Conservation (phyloP, 2,797 vertebrate genomes). For the Coilia nasus region DNA sequence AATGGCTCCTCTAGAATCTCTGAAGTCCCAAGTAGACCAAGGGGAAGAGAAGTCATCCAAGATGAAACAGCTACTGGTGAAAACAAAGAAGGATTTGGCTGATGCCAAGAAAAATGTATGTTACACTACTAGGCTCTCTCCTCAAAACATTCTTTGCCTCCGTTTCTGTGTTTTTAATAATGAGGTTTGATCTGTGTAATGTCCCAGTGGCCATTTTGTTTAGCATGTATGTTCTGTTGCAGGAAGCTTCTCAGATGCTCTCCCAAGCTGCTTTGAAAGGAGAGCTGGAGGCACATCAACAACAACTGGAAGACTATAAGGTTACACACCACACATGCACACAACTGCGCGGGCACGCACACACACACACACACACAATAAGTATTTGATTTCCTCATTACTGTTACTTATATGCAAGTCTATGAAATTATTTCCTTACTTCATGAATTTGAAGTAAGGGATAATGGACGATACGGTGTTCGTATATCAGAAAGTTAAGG, state of each 20-base stretch:
- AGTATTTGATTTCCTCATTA: too few species aligned
- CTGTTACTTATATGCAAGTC: too few species aligned
- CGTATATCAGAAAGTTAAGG: too few species aligned
- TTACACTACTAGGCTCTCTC: constrained; percentile 36
- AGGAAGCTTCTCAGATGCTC: constrained; percentile 88
- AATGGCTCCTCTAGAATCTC: constrained; percentile 74
- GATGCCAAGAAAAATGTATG: constrained; percentile 91
- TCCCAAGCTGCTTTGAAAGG: constrained; percentile 86
- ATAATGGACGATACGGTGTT: too few species aligned
- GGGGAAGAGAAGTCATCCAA: constrained; percentile 87
- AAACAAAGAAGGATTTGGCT: constrained; percentile 92
- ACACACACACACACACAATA: neutral
- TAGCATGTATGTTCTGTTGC: constrained; percentile 37
- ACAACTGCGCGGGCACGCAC: too few species aligned
- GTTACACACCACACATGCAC: constrained; percentile 56
- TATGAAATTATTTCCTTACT: too few species aligned
- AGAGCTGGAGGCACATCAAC: constrained; percentile 91
- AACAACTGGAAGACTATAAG: constrained; percentile 92
- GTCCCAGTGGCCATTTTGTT: neutral
- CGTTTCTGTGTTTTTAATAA: neutral
- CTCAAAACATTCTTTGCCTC: neutral
- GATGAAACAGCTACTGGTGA: constrained; percentile 94
- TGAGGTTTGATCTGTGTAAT: neutral
- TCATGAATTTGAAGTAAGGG: too few species aligned
- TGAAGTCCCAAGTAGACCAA: constrained; percentile 84